These are phyloP conservation scores for Ochropacha duplaris DNA, from an alignment of 2,888 invertebrate species.

Conservation along the genomic window DNA sequence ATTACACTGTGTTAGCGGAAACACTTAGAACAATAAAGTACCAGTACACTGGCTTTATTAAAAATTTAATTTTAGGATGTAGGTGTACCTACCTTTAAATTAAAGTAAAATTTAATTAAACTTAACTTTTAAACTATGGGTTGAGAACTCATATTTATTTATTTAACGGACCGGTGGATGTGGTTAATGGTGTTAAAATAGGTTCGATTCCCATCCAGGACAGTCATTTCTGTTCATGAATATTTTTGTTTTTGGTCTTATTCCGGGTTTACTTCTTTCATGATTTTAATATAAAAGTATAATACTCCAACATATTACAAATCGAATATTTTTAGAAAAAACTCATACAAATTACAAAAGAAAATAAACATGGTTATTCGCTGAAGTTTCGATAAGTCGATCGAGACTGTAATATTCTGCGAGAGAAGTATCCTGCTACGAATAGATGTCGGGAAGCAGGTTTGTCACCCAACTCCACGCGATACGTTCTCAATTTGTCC, in stretches of 20 bases:
- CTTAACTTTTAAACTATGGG: no score
- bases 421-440: background rate
- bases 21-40: background rate
- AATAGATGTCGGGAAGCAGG: background rate
- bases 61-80: background rate
- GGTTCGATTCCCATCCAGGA: no score
- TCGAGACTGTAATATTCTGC: background rate
- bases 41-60: background rate
- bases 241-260: no score
- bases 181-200: no score
- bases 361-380: background rate
- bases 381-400: background rate
- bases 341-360: background rate
- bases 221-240: no score
- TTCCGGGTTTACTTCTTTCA: no score
- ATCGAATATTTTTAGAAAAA: no score
- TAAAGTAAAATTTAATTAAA: background rate
- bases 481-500: conserved; percentile 16
- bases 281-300: no score
- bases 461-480: conserved; percentile 40
- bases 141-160: no score
- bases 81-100: background rate
- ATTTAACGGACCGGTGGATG: no score
- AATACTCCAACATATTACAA: no score
- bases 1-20: conserved; percentile 31